These are phyloP conservation scores for Micromesistius poutassou DNA, from an alignment of 2,797 vertebrate species.

Conservation along the genomic window DNA sequence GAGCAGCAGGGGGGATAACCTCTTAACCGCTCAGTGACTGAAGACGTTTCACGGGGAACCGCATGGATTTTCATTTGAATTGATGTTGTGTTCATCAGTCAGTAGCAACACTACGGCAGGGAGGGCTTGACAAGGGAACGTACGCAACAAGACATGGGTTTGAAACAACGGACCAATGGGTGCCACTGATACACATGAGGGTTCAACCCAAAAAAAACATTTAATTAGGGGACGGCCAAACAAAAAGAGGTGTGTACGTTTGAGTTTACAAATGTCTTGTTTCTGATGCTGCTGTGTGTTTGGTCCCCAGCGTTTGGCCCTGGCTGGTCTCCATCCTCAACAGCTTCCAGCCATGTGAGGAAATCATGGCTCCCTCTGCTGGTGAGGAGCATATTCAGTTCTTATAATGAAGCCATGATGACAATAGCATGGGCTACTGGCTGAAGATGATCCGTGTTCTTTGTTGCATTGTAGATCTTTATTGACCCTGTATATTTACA, in stretches of 20 bases:
- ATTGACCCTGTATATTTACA: neutral
- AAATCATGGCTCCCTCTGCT: constrained; percentile 81
- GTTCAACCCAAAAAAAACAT: neutral
- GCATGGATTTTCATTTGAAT: too few species aligned
- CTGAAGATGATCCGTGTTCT: neutral
- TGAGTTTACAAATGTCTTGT: neutral
- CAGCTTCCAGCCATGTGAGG: constrained; percentile 91
- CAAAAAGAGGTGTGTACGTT: neutral
- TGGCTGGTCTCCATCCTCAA: constrained; percentile 96
- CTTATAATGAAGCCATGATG: neutral
- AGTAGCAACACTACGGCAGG: too few species aligned
- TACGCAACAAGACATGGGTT: neutral
- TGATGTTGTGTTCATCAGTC: neutral
- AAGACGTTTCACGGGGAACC: too few species aligned
- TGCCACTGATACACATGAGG: too few species aligned
- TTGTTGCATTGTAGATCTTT: neutral
- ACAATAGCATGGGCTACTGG: neutral
- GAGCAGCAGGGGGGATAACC: too few species aligned
- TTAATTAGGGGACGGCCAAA: too few species aligned
- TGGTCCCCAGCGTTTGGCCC: constrained; percentile 86
- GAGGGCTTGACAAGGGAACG: neutral
- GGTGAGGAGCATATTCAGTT: constrained; percentile 64
- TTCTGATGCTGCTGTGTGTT: neutral
- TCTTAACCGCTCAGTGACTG: too few species aligned
- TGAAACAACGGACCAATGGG: too few species aligned